A percentile compares a stretch with the other conserved stretches of the same genome.
phyloP scores from a whole-genome alignment of 2,888 invertebrate species.

The Spodoptera picta region DNA sequence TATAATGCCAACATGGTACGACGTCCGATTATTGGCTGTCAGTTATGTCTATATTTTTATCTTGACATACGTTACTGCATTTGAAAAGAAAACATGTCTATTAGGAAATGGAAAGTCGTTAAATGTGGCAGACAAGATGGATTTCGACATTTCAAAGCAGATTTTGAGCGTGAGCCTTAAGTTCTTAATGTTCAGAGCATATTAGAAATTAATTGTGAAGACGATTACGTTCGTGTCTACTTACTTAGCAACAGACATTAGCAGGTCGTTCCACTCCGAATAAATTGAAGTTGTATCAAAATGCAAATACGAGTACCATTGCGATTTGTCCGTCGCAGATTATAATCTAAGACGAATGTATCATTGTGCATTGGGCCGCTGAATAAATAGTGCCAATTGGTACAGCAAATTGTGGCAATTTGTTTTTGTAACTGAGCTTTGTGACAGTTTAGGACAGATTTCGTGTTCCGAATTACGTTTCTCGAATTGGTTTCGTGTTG shows the following conservation, averaged over 20 bases:
- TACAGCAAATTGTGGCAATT: constrained; percentile 65
- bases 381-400: constrained; percentile 68
- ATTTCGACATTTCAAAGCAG: too few relatives aligned
- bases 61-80: constrained; percentile 9
- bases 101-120: constrained; percentile 1
- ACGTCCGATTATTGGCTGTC: constrained; percentile 22
- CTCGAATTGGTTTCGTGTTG: constrained; percentile 7
- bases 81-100: constrained; percentile 31
- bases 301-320: constrained; percentile 65
- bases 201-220: constrained; percentile 16
- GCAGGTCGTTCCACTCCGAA: constrained; percentile 48
- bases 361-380: constrained; percentile 66
- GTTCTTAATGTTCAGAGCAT: neutral
- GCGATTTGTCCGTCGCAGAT: constrained; percentile 79
- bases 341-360: constrained; percentile 79
- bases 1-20: constrained; percentile 29
- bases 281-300: constrained; percentile 56
- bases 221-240: constrained; percentile 12
- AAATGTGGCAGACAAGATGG: neutral
- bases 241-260: constrained; percentile 27
- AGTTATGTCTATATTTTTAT: constrained; percentile 11
- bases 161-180: too few relatives aligned
- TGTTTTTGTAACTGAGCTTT: constrained; percentile 59
- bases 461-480: constrained; percentile 39
- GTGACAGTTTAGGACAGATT: constrained; percentile 46